Evolutionary conservation across 1,140 invertebrate genomes (phyloP).

Genomic region (Papilio aristodemus): DNA sequence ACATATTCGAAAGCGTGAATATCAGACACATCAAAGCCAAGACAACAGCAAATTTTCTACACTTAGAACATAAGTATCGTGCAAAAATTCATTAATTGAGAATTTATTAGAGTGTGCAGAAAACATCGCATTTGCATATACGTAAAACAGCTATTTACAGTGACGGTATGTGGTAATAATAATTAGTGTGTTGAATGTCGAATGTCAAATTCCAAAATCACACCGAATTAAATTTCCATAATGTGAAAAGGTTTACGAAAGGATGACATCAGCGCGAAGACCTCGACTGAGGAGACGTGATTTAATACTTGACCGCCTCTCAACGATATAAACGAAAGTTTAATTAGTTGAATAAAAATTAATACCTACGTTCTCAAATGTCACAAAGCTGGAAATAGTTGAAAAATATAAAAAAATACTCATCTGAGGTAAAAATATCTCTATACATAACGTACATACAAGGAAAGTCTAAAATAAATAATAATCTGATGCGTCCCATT

Average conservation of each 20-base stretch:
- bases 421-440: too few relatives aligned
- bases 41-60: slow-evolving; percentile 2
- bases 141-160: neutral
- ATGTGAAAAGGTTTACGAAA: slow-evolving; percentile 55
- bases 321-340: slow-evolving; percentile 7
- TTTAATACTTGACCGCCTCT: slow-evolving; percentile 47
- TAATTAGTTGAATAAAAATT: neutral
- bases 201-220: slow-evolving; percentile 36
- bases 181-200: slow-evolving; percentile 27
- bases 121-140: neutral
- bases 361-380: neutral
- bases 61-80: neutral
- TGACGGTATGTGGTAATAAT: neutral
- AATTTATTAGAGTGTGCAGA: neutral
- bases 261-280: slow-evolving; percentile 66
- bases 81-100: neutral
- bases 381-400: neutral
- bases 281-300: slow-evolving; percentile 65
- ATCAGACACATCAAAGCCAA: neutral
- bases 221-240: slow-evolving; percentile 54
- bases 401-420: too few relatives aligned
- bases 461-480: neutral
- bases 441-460: too few relatives aligned
- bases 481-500: neutral
- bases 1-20: slow-evolving; percentile 10